These are phyloP conservation scores for Genyomyrus donnyi DNA, from an alignment of 2,113 vertebrate species.

Conservation along the genomic window DNA sequence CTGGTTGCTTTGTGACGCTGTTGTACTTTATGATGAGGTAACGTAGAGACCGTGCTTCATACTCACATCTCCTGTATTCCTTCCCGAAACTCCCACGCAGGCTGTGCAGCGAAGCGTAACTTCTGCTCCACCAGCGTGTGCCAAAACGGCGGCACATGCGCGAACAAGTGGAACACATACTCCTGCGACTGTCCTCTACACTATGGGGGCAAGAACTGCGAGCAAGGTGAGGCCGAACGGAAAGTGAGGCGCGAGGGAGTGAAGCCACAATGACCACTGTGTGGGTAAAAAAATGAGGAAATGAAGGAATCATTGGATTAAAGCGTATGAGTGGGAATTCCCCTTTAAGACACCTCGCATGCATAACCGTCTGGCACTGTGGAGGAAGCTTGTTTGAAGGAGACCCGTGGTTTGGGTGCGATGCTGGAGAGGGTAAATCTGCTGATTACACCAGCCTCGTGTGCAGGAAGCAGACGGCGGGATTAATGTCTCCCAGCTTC, in stretches of 20 bases:
- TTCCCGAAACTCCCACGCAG: slow-evolving; percentile 41
- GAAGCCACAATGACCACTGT: neutral
- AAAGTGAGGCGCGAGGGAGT: neutral
- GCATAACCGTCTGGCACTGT: neutral
- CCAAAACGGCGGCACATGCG: slow-evolving; percentile 78
- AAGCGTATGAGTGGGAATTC: neutral
- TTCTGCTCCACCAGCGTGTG: slow-evolving; percentile 72
- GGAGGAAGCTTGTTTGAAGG: slow-evolving; percentile 17
- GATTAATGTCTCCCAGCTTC: slow-evolving; percentile 24
- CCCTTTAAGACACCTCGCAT: neutral
- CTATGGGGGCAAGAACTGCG: slow-evolving; percentile 88
- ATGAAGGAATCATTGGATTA: neutral
- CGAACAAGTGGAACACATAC: slow-evolving; percentile 85
- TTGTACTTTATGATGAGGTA: neutral
- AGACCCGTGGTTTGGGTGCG: neutral
- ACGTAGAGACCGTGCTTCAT: neutral
- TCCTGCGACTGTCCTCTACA: slow-evolving; percentile 72
- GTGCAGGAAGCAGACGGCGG: slow-evolving; percentile 25
- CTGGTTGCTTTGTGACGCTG: neutral
- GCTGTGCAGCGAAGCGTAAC: slow-evolving; percentile 78
- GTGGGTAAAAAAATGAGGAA: neutral
- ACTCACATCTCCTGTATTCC: neutral
- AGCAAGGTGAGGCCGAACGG: slow-evolving; percentile 72
- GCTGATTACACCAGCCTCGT: slow-evolving; percentile 16
- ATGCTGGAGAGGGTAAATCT: neutral